phyloP scores from a whole-genome alignment of 1,140 invertebrate species.

The Euura saliciscinereae region DNA sequence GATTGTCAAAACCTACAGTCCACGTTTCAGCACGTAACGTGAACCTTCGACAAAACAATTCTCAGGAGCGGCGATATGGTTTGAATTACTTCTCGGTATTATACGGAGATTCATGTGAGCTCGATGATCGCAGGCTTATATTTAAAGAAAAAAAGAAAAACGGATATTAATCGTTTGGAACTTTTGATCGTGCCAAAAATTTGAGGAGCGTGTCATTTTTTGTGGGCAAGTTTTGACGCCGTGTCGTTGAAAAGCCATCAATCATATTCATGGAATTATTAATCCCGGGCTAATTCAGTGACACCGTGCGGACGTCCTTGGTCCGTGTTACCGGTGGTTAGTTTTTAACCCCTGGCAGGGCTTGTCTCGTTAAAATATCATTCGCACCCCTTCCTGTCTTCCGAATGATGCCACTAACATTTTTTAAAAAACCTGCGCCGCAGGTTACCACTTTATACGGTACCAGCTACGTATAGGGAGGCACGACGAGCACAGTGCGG shows the following conservation, averaged over 20 bases:
- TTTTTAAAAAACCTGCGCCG: constrained; percentile 24
- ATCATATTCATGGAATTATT: not conserved
- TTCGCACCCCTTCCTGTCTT: constrained; percentile 21
- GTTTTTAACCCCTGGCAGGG: not conserved
- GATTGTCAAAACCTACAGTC: not conserved
- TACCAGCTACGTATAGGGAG: not conserved
- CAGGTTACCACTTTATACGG: constrained; percentile 16
- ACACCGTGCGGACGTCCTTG: not conserved
- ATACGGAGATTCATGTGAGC: no score
- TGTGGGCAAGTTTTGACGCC: no score
- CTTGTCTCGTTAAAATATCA: constrained; percentile 25
- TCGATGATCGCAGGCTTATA: no score
- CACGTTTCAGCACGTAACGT: not conserved
- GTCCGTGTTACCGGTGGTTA: no score
- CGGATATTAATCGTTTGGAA: no score
- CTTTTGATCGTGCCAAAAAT: no score
- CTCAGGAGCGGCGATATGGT: not conserved
- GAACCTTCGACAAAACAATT: not conserved
- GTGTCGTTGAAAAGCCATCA: not conserved
- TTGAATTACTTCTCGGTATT: constrained; percentile 1
- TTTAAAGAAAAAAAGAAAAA: no score
- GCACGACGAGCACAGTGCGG: no score
- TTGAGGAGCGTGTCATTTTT: no score
- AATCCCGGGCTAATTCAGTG: not conserved
- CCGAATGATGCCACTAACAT: constrained; percentile 7